Base-by-base conservation (phyloP, 2,113 vertebrate genomes). In the Hippocampus comes region DNA sequence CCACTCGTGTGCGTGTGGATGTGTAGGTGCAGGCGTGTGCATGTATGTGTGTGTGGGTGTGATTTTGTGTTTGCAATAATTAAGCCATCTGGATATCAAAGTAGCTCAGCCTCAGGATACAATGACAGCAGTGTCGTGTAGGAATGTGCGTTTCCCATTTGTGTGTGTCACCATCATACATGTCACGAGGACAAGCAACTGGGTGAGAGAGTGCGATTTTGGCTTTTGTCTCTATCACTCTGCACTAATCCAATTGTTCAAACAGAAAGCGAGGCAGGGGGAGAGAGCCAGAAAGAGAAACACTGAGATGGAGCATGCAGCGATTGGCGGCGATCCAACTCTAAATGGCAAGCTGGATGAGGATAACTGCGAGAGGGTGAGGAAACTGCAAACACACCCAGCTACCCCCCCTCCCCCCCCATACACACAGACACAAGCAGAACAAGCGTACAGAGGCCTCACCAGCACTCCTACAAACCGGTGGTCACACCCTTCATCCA, bases 211-310 rank as follows among this genome's bases (percentile, higher is more conserved):
- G 80, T 75, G 81, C 85, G 78, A 87, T 83, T 84, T 79, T 87
- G 82, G 83, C 74, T 84, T 80, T 88, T 82, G 71, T 89, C 81
- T 83, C 85, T 77, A 83, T 88, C 85, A 86, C 78, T 87, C 78
- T 72, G 71, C 81, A 82, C 83, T 88, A 90, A 90, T 90, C 86
- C 89, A 89, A 86, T 84, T 81, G 84, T 88, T 59, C 63, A 82
- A 63, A 77, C 72, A 74, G 74, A 66, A 68, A 73, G 72, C 71
- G 34, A 48, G 51, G 66, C 38, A 73, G 66, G 51, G 46, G 75
- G 66, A 46, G 65, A 27, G 64, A 73, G 61, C 41, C 61, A 65
- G 67, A 38, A 49, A 56, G 64, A 61, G 53, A 73, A 57, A 63
- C 27, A 51, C 25, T 18, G 72, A 75, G 71, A 25, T 68, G 71